phyloP scores from a whole-genome alignment of 2,113 vertebrate species.

The Mus musculus region DNA sequence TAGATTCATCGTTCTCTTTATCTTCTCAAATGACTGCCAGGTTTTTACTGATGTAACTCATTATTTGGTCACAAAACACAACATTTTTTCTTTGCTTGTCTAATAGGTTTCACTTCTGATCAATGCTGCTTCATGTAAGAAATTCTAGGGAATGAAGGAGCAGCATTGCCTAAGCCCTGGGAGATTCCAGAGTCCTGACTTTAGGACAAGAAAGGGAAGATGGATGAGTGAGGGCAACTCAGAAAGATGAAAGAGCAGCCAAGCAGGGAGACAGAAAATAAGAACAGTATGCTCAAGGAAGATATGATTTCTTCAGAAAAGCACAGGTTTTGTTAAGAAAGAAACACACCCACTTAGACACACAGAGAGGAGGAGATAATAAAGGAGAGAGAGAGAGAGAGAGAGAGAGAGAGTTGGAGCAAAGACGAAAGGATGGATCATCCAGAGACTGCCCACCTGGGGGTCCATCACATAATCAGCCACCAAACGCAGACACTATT shows the following conservation, averaged over 20 bases:
- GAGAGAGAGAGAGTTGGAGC: too few relatives aligned
- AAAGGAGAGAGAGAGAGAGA: too few relatives aligned
- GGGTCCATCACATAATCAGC: too few relatives aligned
- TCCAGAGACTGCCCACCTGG: too few relatives aligned
- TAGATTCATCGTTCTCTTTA: neutral
- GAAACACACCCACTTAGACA: neutral
- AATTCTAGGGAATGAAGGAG: neutral
- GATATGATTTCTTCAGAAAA: neutral
- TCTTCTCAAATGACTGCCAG: neutral
- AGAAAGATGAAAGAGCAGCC: neutral
- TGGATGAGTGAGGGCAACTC: neutral
- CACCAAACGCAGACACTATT: too few relatives aligned
- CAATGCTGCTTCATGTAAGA: neutral
- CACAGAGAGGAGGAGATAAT: too few relatives aligned
- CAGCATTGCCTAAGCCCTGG: neutral
- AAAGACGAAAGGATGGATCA: too few relatives aligned
- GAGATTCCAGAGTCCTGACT: neutral
- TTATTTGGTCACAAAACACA: conserved; percentile 9
- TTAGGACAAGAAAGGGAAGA: neutral
- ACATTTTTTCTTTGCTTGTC: neutral
- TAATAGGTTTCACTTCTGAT: neutral
- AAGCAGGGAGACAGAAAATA: neutral
- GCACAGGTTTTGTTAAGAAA: neutral
- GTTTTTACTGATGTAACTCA: conserved; percentile 9
- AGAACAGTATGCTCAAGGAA: neutral